Evolutionary conservation across 2,113 vertebrate species (phyloP).

Genomic region (Smithornis capensis): DNA sequence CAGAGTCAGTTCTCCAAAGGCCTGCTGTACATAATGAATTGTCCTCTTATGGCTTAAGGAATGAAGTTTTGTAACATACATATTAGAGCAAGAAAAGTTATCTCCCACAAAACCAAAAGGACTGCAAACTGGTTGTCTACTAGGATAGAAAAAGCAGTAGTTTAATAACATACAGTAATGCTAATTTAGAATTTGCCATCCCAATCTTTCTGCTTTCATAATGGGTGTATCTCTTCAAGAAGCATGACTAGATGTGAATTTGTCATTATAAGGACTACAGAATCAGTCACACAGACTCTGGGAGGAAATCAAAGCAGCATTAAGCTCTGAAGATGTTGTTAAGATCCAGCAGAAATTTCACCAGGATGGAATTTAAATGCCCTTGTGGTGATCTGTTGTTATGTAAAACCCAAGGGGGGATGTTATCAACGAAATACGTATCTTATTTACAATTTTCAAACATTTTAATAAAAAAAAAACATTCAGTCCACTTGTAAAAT

Average conservation of each 20-base stretch:
- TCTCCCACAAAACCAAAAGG: constrained; percentile 53
- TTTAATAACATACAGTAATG: constrained; percentile 59
- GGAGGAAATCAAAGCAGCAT: constrained; percentile 41
- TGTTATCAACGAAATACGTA: neutral
- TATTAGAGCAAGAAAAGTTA: constrained; percentile 46
- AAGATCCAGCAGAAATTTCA: constrained; percentile 25
- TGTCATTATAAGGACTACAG: neutral
- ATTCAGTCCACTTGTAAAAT: neutral
- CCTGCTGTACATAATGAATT: constrained; percentile 52
- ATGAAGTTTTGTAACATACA: constrained; percentile 47
- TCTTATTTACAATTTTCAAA: constrained; percentile 18
- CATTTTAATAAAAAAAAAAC: neutral
- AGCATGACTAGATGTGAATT: constrained; percentile 30
- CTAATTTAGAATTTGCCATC: constrained; percentile 68
- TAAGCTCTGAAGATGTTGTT: neutral
- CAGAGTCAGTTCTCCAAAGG: constrained; percentile 54
- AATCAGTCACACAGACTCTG: neutral
- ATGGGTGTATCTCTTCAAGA: neutral
- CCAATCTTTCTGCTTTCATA: constrained; percentile 39
- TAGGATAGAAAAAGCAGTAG: constrained; percentile 41
- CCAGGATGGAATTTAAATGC: constrained; percentile 10
- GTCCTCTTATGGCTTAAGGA: constrained; percentile 38
- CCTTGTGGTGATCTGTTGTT: neutral
- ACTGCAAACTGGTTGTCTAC: constrained; percentile 33
- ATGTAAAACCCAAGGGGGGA: neutral